phyloP scores from a whole-genome alignment of 2,113 vertebrate genomes.

The Mus pahari region DNA sequence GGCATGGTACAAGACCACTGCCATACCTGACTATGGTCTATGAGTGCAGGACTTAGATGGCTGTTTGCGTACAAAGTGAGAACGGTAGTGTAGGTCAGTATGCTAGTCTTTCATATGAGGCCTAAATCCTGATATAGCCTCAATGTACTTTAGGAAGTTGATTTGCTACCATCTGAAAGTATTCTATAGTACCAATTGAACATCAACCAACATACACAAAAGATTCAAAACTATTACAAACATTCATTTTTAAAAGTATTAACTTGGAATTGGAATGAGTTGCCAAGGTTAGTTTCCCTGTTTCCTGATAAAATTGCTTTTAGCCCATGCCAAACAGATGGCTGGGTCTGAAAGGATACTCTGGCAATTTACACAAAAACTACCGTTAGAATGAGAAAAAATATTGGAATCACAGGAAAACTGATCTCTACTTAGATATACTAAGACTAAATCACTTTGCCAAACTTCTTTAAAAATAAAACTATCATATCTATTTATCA shows the following conservation, averaged over 20 bases:
- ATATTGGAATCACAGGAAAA: constrained; percentile 5
- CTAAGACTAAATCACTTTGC: not conserved
- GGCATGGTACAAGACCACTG: not conserved
- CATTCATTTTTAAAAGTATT: not conserved
- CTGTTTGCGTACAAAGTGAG: not conserved
- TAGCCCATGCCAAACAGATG: not conserved
- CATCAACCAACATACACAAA: not conserved
- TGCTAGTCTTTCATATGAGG: not conserved
- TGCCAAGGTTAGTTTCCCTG: not conserved
- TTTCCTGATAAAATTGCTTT: not conserved
- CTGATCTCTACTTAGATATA: not conserved
- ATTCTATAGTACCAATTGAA: not conserved
- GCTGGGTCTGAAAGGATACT: not conserved
- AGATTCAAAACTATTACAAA: not conserved
- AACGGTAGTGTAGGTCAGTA: not conserved
- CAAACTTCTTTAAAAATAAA: constrained; percentile 36
- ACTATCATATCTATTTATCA: constrained; percentile 33
- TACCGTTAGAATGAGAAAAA: not conserved
- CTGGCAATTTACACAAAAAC: constrained; percentile 17
- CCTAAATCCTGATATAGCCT: not conserved
- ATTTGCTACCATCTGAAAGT: not conserved
- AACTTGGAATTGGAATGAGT: not conserved
- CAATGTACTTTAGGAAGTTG: not conserved
- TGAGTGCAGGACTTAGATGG: not conserved
- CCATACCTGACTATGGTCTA: not conserved